Base-by-base conservation (phyloP, 2,113 vertebrate species). In the Aphyosemion australe region DNA sequence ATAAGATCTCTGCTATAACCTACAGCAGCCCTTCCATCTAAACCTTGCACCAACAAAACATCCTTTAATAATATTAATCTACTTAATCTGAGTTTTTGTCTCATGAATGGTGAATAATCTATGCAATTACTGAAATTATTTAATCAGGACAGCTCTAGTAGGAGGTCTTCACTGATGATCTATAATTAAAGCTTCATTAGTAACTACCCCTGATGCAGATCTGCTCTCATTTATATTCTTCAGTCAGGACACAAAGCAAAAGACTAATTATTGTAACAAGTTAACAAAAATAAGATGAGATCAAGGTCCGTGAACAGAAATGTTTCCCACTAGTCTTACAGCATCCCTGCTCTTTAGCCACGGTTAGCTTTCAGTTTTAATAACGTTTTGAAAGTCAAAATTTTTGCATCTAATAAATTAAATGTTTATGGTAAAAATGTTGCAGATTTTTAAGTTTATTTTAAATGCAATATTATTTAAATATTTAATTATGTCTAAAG, bases 91-190 rank as follows among this genome's bases (percentile, higher is more conserved):
- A 49, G 18, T 10, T 20, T 48, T 6, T 20, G 48, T 12, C 18
- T 20, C 10, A 12, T 20, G 12, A 49, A 20, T 49, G 48, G 10
- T 49, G 19, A 49, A 15, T 49, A 49, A 20, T 49, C 18, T 20
- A 10, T 49, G 48, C 48, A 49, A 49, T 49, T 49, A 49, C 12
- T 49, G 19, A 49, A 49, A 49, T 49, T 19, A 49, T 49, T 19
- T 49, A 49, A 49, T 49, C 18, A 49, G 48, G 48, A 49, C 48
- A 12, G 12, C 18, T 49, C 48, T n/a, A 20, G 48, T n/a, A 20
- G 48, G 48, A 49, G 48, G 48, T 49, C 48, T 12, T 48, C 18
- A 18, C 16, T 48, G 47, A 48, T 48, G 41, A 42, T 42, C 6
- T 37, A 42, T 42, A 42, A 42, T 42, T 42, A 13, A 42, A 11